These are phyloP conservation scores for Spondyliosoma cantharus DNA, from an alignment of 2,797 vertebrate genomes.

Conservation along the genomic window DNA sequence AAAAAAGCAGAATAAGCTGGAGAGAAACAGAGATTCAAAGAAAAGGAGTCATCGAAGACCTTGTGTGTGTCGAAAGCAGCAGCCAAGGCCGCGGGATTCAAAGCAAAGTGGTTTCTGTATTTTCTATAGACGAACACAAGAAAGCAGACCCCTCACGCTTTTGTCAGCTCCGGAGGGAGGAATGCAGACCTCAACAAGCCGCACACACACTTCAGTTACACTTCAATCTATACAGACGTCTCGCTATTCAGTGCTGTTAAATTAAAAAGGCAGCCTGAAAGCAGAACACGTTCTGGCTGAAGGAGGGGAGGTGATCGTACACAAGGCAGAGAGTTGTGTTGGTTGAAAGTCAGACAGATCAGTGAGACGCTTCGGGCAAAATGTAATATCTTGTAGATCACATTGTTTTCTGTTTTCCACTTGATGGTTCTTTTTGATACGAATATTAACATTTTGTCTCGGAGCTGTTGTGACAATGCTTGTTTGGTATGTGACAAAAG, in stretches of 20 bases:
- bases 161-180: conserved; percentile 31
- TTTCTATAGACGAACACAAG: conserved; percentile 37
- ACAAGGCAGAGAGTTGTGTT: conserved; percentile 29
- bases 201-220: conserved; percentile 30
- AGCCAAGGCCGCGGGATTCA: conserved; percentile 59
- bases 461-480: background rate
- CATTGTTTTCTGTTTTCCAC: background rate
- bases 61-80: conserved; percentile 27
- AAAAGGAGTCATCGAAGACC: conserved; percentile 21
- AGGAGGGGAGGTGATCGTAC: background rate
- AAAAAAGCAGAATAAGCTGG: background rate
- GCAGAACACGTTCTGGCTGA: conserved; percentile 14
- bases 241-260: conserved; percentile 44
- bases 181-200: conserved; percentile 28
- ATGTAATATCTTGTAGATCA: conserved; percentile 8
- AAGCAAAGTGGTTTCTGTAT: conserved; percentile 31
- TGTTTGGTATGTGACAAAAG: background rate
- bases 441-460: background rate
- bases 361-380: background rate
- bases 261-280: conserved; percentile 56
- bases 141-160: conserved; percentile 38
- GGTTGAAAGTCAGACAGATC: conserved; percentile 2
- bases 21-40: background rate
- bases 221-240: conserved; percentile 40
- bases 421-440: background rate